Conservation (phyloP, 1,140 invertebrate genomes). For the Solenopsis invicta region DNA sequence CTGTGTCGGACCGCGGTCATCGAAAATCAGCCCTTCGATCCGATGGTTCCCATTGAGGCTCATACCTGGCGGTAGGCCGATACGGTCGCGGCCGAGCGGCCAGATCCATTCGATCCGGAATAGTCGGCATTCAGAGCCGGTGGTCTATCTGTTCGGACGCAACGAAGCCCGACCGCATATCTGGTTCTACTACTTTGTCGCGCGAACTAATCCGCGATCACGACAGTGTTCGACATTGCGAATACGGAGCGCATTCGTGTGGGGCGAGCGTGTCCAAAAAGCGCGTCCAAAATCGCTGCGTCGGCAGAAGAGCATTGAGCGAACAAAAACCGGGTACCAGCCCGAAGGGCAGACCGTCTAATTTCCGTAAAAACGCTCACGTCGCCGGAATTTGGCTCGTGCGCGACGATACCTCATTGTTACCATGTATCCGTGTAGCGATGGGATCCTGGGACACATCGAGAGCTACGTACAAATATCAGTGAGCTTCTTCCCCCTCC, state of each 20-base stretch:
- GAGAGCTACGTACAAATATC: constrained; percentile 36
- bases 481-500: not conserved
- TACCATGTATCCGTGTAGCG: constrained; percentile 16
- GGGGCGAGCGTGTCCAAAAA: constrained; percentile 10
- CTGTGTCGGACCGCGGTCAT: constrained; percentile 28
- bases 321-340: constrained; percentile 44
- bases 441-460: constrained; percentile 3
- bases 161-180: constrained; percentile 61
- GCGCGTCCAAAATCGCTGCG: constrained; percentile 51
- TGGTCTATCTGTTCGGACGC: constrained; percentile 40
- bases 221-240: constrained; percentile 29
- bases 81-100: constrained; percentile 53
- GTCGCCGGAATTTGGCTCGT: constrained; percentile 53
- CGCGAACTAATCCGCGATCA: constrained; percentile 53
- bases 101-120: constrained; percentile 61
- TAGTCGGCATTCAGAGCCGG: constrained; percentile 57
- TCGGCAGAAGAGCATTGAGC: constrained; percentile 27
- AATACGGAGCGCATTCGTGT: constrained; percentile 29
- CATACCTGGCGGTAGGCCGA: constrained; percentile 60
- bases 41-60: constrained; percentile 55
- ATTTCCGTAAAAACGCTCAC: constrained; percentile 53
- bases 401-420: constrained; percentile 54
- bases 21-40: constrained; percentile 58
- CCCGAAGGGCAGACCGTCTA: constrained; percentile 35
- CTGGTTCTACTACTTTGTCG: constrained; percentile 64